Percentiles rank a stretch among this genome's conserved stretches.
These are phyloP conservation scores for Prosapia bicincta DNA, from an alignment of 2,888 invertebrate species.

Conservation along the genomic window DNA sequence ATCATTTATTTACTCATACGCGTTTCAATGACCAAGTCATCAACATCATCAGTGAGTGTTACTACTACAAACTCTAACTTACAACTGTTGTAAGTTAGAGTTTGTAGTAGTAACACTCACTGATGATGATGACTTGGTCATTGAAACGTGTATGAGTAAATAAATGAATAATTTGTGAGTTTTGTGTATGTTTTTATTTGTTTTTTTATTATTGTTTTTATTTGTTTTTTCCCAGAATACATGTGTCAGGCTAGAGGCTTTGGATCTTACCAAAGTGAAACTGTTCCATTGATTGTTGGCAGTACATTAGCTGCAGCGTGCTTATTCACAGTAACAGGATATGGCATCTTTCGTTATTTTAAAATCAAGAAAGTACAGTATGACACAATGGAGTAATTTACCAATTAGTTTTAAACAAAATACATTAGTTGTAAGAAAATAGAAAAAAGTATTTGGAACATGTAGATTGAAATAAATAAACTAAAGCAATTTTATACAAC, in stretches of 20 bases:
- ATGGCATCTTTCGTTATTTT: conserved; percentile 80
- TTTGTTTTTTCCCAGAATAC: conserved; percentile 43
- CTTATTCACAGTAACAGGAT: conserved; percentile 75
- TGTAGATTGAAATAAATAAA: neutral
- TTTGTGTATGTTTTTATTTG: too few species aligned
- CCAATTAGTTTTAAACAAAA: neutral
- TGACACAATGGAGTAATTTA: conserved; percentile 78
- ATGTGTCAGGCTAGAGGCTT: conserved; percentile 58
- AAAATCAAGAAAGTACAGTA: conserved; percentile 89
- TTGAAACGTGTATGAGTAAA: too few species aligned
- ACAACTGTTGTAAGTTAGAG: too few species aligned
- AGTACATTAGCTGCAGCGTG: conserved; percentile 80
- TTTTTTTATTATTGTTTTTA: neutral
- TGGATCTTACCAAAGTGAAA: conserved; percentile 65
- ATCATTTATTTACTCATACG: too few species aligned
- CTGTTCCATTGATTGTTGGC: conserved; percentile 80
- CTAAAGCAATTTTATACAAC: neutral
- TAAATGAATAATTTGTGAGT: too few species aligned
- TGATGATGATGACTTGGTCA: too few species aligned
- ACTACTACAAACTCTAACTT: too few species aligned
- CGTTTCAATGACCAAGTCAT: too few species aligned
- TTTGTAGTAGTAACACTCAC: too few species aligned
- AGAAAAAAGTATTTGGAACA: neutral
- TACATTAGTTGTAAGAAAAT: neutral
- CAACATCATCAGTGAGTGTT: too few species aligned